Evolutionary conservation across 2,888 invertebrate species (phyloP).

Genomic region (Hipparchia sbordonii): DNA sequence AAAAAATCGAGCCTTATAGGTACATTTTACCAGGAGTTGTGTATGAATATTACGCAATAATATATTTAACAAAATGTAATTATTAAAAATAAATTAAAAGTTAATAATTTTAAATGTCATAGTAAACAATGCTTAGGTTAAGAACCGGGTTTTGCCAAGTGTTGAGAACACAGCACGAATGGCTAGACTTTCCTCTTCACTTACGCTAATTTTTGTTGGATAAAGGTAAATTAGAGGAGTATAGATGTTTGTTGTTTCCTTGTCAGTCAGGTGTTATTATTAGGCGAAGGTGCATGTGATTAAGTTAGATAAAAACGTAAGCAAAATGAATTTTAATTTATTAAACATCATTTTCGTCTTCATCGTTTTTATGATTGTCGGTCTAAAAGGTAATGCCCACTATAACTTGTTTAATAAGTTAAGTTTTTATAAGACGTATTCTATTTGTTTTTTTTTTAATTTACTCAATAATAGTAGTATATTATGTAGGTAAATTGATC

Average conservation of each 20-base stretch:
- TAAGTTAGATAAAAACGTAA: background rate
- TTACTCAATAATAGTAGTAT: too few species aligned
- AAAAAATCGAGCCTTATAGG: too few species aligned
- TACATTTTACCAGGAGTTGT: too few species aligned
- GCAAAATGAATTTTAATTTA: slow-evolving; percentile 29
- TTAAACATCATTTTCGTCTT: slow-evolving; percentile 24
- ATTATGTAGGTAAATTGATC: too few species aligned
- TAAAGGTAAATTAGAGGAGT: background rate
- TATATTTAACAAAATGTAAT: too few species aligned
- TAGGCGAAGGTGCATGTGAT: slow-evolving; percentile 18
- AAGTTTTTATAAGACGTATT: background rate
- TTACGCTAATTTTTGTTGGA: background rate
- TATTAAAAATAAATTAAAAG: too few species aligned
- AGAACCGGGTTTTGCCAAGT: background rate
- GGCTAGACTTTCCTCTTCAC: background rate
- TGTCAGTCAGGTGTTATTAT: slow-evolving; percentile 26
- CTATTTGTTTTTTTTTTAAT: background rate
- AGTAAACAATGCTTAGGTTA: background rate
- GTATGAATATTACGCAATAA: too few species aligned
- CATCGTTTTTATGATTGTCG: slow-evolving; percentile 15
- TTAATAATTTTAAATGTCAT: too few species aligned
- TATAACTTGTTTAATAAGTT: background rate
- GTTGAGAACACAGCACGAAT: background rate
- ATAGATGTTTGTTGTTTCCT: background rate
- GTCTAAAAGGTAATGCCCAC: slow-evolving; percentile 27